These are phyloP conservation scores for Hafferia zeledoni DNA, from an alignment of 2,797 vertebrate genomes.

Conservation along the genomic window DNA sequence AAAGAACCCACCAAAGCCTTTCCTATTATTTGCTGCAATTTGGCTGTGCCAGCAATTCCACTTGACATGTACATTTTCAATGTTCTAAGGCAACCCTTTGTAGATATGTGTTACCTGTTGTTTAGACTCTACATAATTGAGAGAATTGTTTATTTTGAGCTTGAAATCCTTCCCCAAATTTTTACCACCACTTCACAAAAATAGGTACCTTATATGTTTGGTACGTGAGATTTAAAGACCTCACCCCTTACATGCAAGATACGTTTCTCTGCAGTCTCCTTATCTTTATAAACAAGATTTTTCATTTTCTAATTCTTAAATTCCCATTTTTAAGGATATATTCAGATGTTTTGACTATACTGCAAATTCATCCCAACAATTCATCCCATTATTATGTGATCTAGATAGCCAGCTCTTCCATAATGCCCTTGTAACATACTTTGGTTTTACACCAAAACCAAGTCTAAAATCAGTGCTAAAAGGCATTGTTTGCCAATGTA, in stretches of 20 bases:
- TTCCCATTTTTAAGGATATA: background rate
- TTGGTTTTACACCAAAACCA: background rate
- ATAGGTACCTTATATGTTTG: background rate
- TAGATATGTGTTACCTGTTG: background rate
- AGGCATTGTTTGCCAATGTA: background rate
- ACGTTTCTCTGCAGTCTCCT: background rate
- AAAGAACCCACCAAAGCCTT: background rate
- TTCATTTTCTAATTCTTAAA: background rate
- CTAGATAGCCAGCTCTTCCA: background rate
- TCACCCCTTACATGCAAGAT: background rate
- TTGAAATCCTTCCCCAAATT: background rate
- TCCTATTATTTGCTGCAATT: background rate
- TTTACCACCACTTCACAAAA: background rate
- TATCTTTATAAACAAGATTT: background rate
- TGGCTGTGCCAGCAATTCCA: background rate
- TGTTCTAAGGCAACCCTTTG: background rate
- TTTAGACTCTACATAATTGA: background rate
- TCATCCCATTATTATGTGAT: background rate
- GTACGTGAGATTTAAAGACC: background rate
- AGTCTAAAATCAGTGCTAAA: background rate
- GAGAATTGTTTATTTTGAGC: background rate
- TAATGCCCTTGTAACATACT: background rate
- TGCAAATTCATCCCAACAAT: background rate
- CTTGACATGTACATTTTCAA: background rate
- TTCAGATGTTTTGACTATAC: background rate